Percentiles rank a stretch among this genome's conserved stretches.
phyloP scores from a whole-genome alignment of 2,113 vertebrate genomes.

The Donacobius atricapilla region DNA sequence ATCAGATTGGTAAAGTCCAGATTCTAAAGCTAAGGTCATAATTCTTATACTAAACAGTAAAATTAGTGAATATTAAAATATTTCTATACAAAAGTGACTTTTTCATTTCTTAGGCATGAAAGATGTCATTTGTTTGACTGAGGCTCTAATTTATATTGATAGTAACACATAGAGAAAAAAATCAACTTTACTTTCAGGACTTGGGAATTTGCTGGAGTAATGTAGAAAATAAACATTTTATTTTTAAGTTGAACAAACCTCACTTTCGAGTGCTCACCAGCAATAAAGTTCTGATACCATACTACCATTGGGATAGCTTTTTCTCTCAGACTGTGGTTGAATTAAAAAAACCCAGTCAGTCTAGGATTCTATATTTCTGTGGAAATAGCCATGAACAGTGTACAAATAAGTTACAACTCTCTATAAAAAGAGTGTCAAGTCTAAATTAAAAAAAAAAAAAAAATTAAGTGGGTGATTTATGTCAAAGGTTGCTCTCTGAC shows the following conservation, averaged over 20 bases:
- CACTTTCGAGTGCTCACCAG: background rate
- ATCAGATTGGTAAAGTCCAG: background rate
- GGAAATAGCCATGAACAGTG: background rate
- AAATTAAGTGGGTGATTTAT: background rate
- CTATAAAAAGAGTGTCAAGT: background rate
- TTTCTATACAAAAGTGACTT: background rate
- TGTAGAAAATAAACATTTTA: background rate
- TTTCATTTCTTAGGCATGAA: background rate
- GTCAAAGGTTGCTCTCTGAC: background rate
- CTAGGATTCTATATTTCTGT: background rate
- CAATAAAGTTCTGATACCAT: background rate
- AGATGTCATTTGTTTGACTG: background rate
- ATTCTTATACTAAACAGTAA: background rate
- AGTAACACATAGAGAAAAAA: background rate
- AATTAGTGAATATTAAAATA: background rate
- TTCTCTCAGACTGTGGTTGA: background rate
- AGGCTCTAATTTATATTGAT: background rate
- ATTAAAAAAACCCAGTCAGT: background rate
- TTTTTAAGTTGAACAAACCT: background rate
- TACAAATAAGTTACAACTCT: background rate
- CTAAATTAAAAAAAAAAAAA: background rate
- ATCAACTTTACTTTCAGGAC: background rate
- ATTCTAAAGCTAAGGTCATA: background rate
- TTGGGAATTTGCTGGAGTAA: background rate
- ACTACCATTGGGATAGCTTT: background rate